Evolutionary conservation across 2,888 invertebrate species (phyloP).

Genomic region (Mesochorus sp.): DNA sequence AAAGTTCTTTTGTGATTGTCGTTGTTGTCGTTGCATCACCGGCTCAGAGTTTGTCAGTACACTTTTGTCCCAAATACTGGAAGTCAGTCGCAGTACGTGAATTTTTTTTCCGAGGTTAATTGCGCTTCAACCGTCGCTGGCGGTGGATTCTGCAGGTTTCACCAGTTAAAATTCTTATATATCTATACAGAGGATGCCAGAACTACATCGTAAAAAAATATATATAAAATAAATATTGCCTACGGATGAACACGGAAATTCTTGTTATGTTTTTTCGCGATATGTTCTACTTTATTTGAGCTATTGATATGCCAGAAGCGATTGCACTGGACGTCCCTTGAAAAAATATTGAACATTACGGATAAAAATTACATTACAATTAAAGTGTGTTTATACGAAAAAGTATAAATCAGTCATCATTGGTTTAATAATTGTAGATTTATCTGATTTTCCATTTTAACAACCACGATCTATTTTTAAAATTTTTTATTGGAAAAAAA

Average conservation of each 20-base stretch:
- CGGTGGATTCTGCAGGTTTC: conserved; percentile 6
- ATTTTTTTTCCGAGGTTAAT: conserved; percentile 40
- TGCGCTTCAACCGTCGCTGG: conserved; percentile 25
- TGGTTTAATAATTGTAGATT: no score
- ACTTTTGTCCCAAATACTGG: conserved; percentile 43
- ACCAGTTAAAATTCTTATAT: background rate
- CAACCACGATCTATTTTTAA: no score
- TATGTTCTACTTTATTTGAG: conserved; percentile 20
- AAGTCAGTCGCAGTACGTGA: conserved; percentile 27
- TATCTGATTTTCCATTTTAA: no score
- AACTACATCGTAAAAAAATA: background rate
- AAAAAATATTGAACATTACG: background rate
- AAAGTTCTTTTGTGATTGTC: background rate
- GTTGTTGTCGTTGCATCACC: conserved; percentile 28
- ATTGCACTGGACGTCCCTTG: background rate
- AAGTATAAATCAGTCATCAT: no score
- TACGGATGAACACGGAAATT: background rate
- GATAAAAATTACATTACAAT: background rate
- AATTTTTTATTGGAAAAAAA: no score
- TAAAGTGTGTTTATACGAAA: background rate
- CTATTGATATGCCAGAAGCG: conserved; percentile 7
- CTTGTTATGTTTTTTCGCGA: conserved; percentile 1
- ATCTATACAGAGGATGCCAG: background rate
- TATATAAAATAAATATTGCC: conserved; percentile 7
- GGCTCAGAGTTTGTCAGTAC: conserved; percentile 12